phyloP scores from a whole-genome alignment of 2,888 invertebrate genomes.

The Antheraea assamensis region DNA sequence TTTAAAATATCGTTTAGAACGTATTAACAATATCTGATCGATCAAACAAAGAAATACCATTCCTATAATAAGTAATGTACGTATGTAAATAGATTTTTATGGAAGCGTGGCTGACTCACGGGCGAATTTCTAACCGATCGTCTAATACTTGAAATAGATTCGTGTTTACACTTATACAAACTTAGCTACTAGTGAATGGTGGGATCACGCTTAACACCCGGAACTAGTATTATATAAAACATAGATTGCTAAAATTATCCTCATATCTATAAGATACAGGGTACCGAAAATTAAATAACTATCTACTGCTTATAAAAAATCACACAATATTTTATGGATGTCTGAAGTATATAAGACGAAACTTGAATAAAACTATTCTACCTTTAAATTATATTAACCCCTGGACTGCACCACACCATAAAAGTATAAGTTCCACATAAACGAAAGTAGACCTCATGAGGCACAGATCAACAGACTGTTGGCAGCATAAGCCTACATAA shows the following conservation, averaged over 20 bases:
- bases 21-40: not conserved
- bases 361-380: not conserved
- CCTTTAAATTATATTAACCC: too few relatives aligned
- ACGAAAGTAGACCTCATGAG: too few relatives aligned
- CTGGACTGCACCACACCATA: too few relatives aligned
- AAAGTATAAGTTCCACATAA: too few relatives aligned
- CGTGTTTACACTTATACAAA: not conserved
- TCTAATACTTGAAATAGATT: slow-evolving; percentile 1
- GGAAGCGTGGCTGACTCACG: not conserved
- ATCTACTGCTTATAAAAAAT: not conserved
- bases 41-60: not conserved
- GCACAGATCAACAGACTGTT: too few relatives aligned
- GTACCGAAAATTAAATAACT: not conserved
- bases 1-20: too few relatives aligned
- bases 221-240: not conserved
- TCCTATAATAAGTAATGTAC: not conserved
- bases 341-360: not conserved
- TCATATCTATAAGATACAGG: not conserved
- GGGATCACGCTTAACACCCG: not conserved
- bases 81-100: slow-evolving; percentile 7
- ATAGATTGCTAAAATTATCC: not conserved
- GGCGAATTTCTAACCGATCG: not conserved
- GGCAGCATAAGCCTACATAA: too few relatives aligned
- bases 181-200: not conserved
- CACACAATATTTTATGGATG: not conserved